Evolutionary conservation across 1,140 invertebrate species (phyloP).

Genomic region (Neoseiulus cucumeris): DNA sequence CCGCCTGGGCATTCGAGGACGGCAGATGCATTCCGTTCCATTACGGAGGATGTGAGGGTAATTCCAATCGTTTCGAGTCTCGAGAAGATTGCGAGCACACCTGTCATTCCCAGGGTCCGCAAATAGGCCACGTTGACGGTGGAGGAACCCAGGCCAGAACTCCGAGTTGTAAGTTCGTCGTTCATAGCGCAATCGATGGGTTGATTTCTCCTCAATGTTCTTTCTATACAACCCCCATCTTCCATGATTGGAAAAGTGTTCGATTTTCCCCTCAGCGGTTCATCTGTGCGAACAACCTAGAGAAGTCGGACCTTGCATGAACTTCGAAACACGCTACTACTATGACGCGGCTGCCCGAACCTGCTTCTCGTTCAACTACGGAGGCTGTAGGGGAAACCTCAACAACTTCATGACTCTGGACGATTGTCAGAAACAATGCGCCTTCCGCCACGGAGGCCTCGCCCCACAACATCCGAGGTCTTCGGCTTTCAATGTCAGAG

Average conservation of each 20-base stretch:
- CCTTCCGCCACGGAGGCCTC: slow-evolving; percentile 22
- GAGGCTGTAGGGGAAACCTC: slow-evolving; percentile 55
- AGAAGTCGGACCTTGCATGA: slow-evolving; percentile 46
- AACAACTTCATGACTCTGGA: slow-evolving; percentile 52
- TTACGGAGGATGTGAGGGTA: slow-evolving; percentile 58
- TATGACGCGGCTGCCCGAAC: slow-evolving; percentile 18
- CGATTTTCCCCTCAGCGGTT: slow-evolving; percentile 15
- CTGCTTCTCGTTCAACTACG: slow-evolving; percentile 27
- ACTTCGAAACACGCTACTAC: slow-evolving; percentile 41
- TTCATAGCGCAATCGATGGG: too few relatives aligned
- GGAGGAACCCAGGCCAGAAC: too few relatives aligned
- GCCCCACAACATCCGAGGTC: slow-evolving; percentile 11
- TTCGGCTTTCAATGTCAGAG: not conserved
- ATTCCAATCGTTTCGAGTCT: slow-evolving; percentile 65
- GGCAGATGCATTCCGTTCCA: slow-evolving; percentile 50
- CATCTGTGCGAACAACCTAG: slow-evolving; percentile 41
- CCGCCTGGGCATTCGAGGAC: slow-evolving; percentile 64
- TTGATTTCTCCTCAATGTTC: too few relatives aligned
- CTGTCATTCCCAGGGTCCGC: slow-evolving; percentile 40
- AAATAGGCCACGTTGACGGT: not conserved
- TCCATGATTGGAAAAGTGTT: too few relatives aligned
- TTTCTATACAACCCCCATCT: too few relatives aligned
- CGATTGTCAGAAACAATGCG: slow-evolving; percentile 40
- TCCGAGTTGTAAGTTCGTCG: too few relatives aligned
- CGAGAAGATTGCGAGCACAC: slow-evolving; percentile 55